phyloP scores from a whole-genome alignment of 2,113 vertebrate species.

The Neolamprologus toae region DNA sequence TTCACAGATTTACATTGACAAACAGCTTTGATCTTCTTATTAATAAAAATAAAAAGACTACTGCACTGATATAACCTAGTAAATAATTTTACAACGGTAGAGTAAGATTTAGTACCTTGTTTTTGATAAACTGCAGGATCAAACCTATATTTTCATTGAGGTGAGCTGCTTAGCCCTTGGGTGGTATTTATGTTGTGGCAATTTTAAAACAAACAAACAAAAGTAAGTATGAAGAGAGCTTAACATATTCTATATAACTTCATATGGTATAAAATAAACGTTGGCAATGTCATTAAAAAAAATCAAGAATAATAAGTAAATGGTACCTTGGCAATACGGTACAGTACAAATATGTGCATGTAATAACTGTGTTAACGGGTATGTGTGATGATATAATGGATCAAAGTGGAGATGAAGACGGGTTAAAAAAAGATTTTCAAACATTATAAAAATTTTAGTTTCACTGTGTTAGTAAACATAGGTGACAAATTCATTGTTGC shows the following conservation, averaged over 20 bases:
- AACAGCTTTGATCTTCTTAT: neutral
- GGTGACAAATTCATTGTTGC: neutral
- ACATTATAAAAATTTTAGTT: neutral
- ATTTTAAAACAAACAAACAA: neutral
- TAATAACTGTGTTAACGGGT: neutral
- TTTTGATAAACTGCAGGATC: neutral
- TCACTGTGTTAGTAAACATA: neutral
- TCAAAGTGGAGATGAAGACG: neutral
- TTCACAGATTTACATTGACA: constrained; percentile 21
- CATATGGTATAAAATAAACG: neutral
- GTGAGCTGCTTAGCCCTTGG: neutral
- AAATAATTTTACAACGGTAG: constrained; percentile 12
- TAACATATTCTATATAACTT: neutral
- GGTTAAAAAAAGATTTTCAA: neutral
- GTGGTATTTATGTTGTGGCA: neutral
- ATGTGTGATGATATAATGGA: neutral
- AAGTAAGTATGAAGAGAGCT: neutral
- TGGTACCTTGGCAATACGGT: neutral
- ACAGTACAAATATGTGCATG: neutral
- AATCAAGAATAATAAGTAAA: neutral
- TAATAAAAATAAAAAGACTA: constrained; percentile 7
- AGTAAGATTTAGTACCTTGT: constrained; percentile 1
- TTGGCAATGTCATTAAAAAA: neutral
- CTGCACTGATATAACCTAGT: neutral
- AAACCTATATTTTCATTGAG: neutral